Evolutionary conservation across 2,888 invertebrate species (phyloP), one percentile per base, ranked within the genome.

Genomic region (Norana najaformis): DNA sequence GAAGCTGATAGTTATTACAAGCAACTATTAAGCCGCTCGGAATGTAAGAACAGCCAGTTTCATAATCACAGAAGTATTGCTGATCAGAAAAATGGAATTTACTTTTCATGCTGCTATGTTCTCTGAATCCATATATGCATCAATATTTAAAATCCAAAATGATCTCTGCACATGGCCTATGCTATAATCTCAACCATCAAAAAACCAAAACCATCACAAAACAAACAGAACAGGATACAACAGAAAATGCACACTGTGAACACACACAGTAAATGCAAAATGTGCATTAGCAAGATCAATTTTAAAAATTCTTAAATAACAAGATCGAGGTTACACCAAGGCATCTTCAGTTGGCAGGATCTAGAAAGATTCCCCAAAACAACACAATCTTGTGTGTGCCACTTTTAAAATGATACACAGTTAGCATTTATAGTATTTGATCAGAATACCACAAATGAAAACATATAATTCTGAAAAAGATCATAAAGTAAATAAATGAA

Each of bases 401-500:
- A 69, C 69, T 69, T 69, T 69, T 69, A 69, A 69, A 69, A 69
- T 13, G 11, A 69, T n/a, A n/a, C 69, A 69, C 11, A 11, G 47
- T 20, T 47, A 23, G 20, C 23, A 30, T 69, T 69, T 16, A 69
- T 69, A 69, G 69, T n/a, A 69, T n/a, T 30, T 69, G 69, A 69
- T 69, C 69, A 69, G 69, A n/a, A 69, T 5, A 69, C 47, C 23
- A 47, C 23, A 23, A 23, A 47, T 47, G 47, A 47, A 47, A 47
- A 47, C 47, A 47, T n/a, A 8, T n/a, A 69, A 69, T 69, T 69
- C 69, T 69, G 69, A n/a, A 69, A 11, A 69, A n/a, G n/a, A n/a
- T n/a, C 30, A n/a, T n/a, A 69, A 69, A 69, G 69, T n/a, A 69
- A 69, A 69, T 69, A 69, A 69, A 69, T n/a, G 69, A 69, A 69